These are phyloP conservation scores for Oreonectes daqikongensis DNA, from an alignment of 2,797 vertebrate species.

Conservation along the genomic window DNA sequence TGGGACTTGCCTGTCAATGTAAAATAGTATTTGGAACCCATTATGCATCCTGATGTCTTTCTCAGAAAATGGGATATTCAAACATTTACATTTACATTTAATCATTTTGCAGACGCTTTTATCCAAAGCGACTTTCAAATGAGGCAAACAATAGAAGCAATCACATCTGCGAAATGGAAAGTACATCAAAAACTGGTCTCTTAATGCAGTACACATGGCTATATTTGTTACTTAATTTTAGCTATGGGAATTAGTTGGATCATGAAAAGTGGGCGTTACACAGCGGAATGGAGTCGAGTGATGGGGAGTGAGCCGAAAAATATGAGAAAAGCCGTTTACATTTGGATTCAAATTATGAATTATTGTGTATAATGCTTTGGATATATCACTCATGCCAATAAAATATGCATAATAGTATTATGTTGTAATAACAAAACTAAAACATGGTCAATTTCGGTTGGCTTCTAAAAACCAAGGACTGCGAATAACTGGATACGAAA, in stretches of 20 bases:
- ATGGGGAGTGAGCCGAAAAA: too few species aligned
- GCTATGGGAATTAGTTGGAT: not conserved
- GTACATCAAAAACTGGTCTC: too few species aligned
- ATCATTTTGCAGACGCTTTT: too few species aligned
- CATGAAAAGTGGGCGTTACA: not conserved
- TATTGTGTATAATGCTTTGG: too few species aligned
- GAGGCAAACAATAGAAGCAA: too few species aligned
- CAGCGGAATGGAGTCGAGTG: not conserved
- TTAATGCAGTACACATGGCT: too few species aligned
- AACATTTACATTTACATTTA: not conserved
- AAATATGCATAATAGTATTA: not conserved
- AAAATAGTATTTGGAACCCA: not conserved
- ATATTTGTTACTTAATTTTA: too few species aligned
- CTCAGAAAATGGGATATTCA: not conserved
- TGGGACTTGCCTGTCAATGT: conserved; percentile 16
- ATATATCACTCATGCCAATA: too few species aligned
- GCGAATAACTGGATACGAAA: not conserved
- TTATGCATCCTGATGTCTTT: not conserved
- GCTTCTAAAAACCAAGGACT: not conserved
- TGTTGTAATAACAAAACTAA: not conserved
- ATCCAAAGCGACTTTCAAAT: too few species aligned
- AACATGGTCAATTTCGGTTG: not conserved
- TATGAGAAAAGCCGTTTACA: too few species aligned
- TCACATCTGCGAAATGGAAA: too few species aligned
- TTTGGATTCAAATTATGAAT: not conserved